These are phyloP conservation scores for Acanthosoma haemorrhoidale DNA, from an alignment of 2,888 invertebrate species.

Conservation along the genomic window DNA sequence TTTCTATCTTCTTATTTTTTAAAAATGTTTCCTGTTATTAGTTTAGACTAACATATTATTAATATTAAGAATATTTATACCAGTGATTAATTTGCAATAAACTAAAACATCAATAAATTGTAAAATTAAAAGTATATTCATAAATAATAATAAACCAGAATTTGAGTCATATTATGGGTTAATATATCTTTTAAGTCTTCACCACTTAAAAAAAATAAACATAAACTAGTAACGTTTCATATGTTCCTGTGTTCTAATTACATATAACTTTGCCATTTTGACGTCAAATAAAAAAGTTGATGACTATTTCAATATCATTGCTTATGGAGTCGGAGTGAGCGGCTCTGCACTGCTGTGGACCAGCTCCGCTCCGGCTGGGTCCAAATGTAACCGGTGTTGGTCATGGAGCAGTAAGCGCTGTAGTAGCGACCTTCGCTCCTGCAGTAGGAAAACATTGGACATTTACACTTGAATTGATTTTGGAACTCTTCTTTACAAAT, in stretches of 20 bases:
- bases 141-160: too few species aligned
- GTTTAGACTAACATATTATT: too few species aligned
- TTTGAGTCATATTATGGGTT: too few species aligned
- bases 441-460: constrained; percentile 83
- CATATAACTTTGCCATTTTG: neutral
- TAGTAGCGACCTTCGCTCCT: constrained; percentile 83
- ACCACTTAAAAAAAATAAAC: neutral
- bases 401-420: constrained; percentile 85
- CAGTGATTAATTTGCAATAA: too few species aligned
- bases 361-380: constrained; percentile 57
- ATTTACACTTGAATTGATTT: constrained; percentile 77
- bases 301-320: neutral
- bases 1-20: too few species aligned
- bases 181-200: too few species aligned
- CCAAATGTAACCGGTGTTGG: constrained; percentile 86
- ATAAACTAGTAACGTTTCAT: neutral
- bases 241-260: neutral
- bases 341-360: constrained; percentile 32
- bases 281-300: neutral
- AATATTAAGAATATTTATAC: too few species aligned
- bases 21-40: too few species aligned
- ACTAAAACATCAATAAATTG: too few species aligned
- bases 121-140: too few species aligned
- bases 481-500: constrained; percentile 89
- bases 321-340: constrained; percentile 26